Evolutionary conservation across 1,140 invertebrate genomes (phyloP), one percentile per base, ranked within the genome.

Genomic region (Lepidostoma basale): DNA sequence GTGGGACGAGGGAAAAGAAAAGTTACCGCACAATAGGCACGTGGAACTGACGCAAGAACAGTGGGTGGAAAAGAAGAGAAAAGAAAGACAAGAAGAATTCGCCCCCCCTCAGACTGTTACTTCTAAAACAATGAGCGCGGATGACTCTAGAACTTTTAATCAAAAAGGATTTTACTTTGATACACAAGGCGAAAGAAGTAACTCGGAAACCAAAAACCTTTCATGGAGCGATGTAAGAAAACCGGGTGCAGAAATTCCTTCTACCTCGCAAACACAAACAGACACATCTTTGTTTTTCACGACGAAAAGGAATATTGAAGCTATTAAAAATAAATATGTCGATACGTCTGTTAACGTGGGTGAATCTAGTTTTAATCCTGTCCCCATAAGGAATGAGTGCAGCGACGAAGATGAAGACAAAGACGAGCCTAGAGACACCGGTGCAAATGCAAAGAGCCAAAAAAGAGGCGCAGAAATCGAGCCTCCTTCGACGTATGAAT

Each of bases 11-110:
- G 87, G 88, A 1, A 91, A 91, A 74, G 72, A 75, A 1, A 71
- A 80, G 12, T 16, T 25, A 1, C 75, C 76, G 76, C 40, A 72
- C 16, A 85, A 84, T 52, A 84, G 84, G 72, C 83, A 85, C 68
- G 80, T 83, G 70, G 80, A 85, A 66, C 89, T 92, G 86, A 87
- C 87, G 0, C 92, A 94, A 82, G 88, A 92, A 77, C 88, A 93
- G 80, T 94, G 92, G 89, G 86, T 92, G 9, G 83, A 90, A 62
- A 88, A 90, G 74, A 87, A 91, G 76, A 84, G 91, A 58, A 78
- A 81, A 67, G 86, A 90, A 74, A 84, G 92, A 64, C 79, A 79
- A 8, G 62, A 82, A 4, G 90, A 93, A 77, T 94, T 93, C 78
- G 90, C 88, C 1, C 89, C 89, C n/a, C 68, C 75, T 12, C 73